Evolutionary conservation across 2,797 vertebrate species (phyloP), one percentile per base, ranked within the genome.

Genomic region (Falco biarmicus): DNA sequence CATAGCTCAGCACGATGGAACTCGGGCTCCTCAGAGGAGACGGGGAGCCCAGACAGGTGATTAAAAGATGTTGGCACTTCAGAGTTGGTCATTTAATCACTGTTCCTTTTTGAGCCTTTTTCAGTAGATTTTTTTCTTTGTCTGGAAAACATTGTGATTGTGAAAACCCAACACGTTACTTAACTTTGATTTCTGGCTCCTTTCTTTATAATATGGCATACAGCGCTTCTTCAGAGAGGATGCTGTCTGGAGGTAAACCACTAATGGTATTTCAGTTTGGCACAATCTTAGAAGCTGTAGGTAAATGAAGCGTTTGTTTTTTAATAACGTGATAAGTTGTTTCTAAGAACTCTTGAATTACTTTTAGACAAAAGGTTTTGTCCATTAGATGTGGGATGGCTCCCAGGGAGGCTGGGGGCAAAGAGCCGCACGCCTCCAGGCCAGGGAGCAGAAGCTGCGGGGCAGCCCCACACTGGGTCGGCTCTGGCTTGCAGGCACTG

Each of bases 401-500:
- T 93, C 12, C 34, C 13, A 32, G 37, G 10, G 68, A 29, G 66
- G 32, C 51, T 66, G 61, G 20, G 59, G 37, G 71, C 28, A 41
- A 65, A 24, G 1, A 7, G 15, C 37, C 2, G 1, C 32, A 0
- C 14, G 59, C 17, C 57, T 15, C 20, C 14, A 12, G 6, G 13
- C 6, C 68, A 31, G 45, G 22, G 37, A 68, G 45, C 39, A n/a
- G 8, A 32, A 48, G 34, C 61, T 39, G 57, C 10, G 3, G 77
- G 77, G 69, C 89, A 82, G 91, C 57, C 11, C 37, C 7, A 0
- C 24, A 56, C 48, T 4, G 1, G 12, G 3, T 11, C 6, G 1
- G 32, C 11, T 45, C 70, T 45, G 59, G 53, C 84, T 80, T 63
- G 37, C 18, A 59, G 60, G 61, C 1, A 1, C 53, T 77, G 39